Conservation (phyloP, 2,888 invertebrate genomes). For the Leptothorax acervorum region DNA sequence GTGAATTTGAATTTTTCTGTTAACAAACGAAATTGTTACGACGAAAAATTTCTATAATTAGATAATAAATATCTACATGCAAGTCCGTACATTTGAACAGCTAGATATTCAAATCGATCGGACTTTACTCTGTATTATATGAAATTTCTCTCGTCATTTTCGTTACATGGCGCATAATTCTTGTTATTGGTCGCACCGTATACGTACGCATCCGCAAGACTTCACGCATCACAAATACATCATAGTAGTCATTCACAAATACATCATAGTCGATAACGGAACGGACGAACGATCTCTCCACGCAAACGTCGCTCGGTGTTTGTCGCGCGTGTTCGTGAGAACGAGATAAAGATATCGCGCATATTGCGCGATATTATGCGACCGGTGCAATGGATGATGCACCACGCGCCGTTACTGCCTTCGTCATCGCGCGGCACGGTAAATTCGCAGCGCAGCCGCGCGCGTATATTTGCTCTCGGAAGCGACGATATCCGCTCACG, state of each 20-base stretch:
- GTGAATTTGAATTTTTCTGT: background rate
- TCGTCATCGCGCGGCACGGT: slow-evolving; percentile 34
- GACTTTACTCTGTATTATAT: background rate
- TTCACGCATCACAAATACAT: background rate
- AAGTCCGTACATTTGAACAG: background rate
- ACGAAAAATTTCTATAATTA: background rate
- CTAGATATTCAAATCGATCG: background rate
- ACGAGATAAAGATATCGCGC: slow-evolving; percentile 33
- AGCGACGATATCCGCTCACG: slow-evolving; percentile 52
- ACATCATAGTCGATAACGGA: background rate
- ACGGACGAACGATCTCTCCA: background rate
- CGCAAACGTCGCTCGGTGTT: background rate
- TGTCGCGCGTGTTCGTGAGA: slow-evolving; percentile 5
- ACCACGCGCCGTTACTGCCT: slow-evolving; percentile 11
- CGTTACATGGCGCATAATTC: background rate
- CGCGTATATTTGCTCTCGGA: slow-evolving; percentile 57
- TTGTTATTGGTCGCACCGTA: background rate
- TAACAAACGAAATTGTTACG: background rate
- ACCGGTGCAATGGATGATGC: slow-evolving; percentile 26
- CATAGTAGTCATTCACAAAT: background rate
- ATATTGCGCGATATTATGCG: slow-evolving; percentile 44
- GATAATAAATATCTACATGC: background rate
- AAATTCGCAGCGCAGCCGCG: slow-evolving; percentile 41
- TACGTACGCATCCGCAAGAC: background rate
- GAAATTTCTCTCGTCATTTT: slow-evolving; percentile 7